Percentiles rank a stretch among this genome's conserved stretches.
Conservation (phyloP, 2,888 invertebrate species). For the Agrotis segetum region DNA sequence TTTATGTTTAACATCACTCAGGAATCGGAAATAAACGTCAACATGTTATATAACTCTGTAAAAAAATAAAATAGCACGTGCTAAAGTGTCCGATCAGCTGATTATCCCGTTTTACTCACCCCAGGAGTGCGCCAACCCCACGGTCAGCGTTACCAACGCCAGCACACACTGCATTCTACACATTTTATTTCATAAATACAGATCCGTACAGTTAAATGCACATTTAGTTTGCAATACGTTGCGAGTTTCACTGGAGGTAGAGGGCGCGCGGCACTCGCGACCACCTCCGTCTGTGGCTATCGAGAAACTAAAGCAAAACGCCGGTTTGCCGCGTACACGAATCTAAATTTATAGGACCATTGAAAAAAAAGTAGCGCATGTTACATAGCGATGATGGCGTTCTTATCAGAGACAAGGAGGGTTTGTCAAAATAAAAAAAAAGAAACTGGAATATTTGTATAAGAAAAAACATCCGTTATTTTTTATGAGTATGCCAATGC, state of each 20-base stretch:
- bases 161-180: constrained; percentile 81
- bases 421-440: constrained; percentile 37
- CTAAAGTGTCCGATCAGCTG: constrained; percentile 83
- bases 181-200: constrained; percentile 87
- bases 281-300: constrained; percentile 67
- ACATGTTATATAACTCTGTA: constrained; percentile 80
- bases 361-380: constrained; percentile 80
- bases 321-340: constrained; percentile 70
- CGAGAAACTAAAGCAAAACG: constrained; percentile 67
- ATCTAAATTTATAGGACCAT: constrained; percentile 79
- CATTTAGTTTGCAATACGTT: constrained; percentile 75
- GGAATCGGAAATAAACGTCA: constrained; percentile 28
- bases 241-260: constrained; percentile 84
- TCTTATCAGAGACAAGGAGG: constrained; percentile 73
- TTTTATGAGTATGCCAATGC: too few relatives aligned
- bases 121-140: constrained; percentile 81
- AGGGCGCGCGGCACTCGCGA: constrained; percentile 78
- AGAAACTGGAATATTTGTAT: too few relatives aligned
- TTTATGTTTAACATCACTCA: constrained; percentile 37
- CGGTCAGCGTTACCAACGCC: constrained; percentile 74
- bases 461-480: too few relatives aligned
- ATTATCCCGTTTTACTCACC: constrained; percentile 83
- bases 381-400: constrained; percentile 54
- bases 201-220: constrained; percentile 78
- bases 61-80: constrained; percentile 80